Evolutionary conservation across 2,113 vertebrate species (phyloP), one percentile per base, ranked within the genome.

Genomic region (Suricata suricatta): DNA sequence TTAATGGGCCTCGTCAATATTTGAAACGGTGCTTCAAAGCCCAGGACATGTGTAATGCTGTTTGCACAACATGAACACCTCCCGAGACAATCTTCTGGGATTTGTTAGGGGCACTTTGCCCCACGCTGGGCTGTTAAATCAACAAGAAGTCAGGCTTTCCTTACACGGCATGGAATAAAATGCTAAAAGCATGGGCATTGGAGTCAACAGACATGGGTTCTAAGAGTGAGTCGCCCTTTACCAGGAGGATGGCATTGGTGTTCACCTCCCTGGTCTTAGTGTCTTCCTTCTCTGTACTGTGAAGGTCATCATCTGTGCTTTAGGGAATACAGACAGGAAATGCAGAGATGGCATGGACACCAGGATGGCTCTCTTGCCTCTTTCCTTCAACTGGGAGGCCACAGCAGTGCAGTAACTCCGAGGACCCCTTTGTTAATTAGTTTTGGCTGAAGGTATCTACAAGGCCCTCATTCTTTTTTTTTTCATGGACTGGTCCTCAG

Each of bases 51-150:
- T 68, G 88, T 96, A 54, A 81, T n/a, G 77, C 81, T 96, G 96
- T 95, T 91, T 89, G 96, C 52, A 31, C 38, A 84, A 25, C 95
- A 76, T 0, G n/a, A 66, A 74, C 71, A 41, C 89, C 72, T 96
- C 84, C 77, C 0, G 3, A 94, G 90, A 93, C 88, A 74, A 64
- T 74, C 96, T 94, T 79, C 89, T 31, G 92, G 92, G 96, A 93
- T 96, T 96, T 96, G 96, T 86, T 57, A 68, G 83, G 97, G 88
- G 52, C 1, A 2, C 64, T 64, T 68, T 63, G 93, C 94, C 83
- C 83, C 83, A 76, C 5, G 33, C 4, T 29, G 64, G 93, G 33
- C 76, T 91, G 91, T 72, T 93, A 91, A 86, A 95, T 93, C 93
- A 72, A 84, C 92, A 92, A 68, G 91, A 77, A 90, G 60, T 21